phyloP scores from a whole-genome alignment of 2,797 vertebrate genomes.

The Sebastes diploproa region DNA sequence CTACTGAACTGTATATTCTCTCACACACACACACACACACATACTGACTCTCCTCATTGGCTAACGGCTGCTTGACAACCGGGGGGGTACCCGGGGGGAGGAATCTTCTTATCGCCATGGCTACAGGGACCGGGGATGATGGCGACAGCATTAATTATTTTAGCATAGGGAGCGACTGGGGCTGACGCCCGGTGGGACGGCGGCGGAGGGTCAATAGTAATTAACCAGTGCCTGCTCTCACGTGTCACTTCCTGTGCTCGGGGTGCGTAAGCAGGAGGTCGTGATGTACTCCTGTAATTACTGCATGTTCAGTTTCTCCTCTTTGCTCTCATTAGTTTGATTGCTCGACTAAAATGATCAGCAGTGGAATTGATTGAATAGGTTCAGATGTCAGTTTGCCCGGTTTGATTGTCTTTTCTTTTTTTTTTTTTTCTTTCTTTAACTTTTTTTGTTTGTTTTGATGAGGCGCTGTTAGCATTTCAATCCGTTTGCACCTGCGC shows the following conservation, averaged over 20 bases:
- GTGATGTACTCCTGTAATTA: conserved; percentile 63
- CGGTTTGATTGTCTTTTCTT: background rate
- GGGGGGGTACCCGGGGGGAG: conserved; percentile 43
- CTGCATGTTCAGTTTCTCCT: conserved; percentile 42
- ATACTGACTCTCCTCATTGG: conserved; percentile 48
- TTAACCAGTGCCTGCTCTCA: conserved; percentile 80
- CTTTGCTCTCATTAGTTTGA: conserved; percentile 57
- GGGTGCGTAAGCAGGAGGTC: conserved; percentile 57
- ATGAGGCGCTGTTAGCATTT: background rate
- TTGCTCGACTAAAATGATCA: conserved; percentile 34
- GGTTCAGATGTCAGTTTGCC: background rate
- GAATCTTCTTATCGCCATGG: conserved; percentile 79
- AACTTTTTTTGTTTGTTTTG: background rate
- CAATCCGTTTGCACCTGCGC: conserved; percentile 12
- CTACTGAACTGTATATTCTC: too few species aligned
- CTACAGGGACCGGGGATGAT: conserved; percentile 75
- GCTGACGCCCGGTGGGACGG: conserved; percentile 73
- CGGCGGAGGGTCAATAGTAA: conserved; percentile 76
- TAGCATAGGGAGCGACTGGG: conserved; percentile 58
- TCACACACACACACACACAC: background rate
- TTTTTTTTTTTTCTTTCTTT: background rate
- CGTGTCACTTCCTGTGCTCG: conserved; percentile 78
- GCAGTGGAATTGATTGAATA: conserved; percentile 10
- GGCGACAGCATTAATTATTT: conserved; percentile 80
- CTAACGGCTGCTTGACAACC: conserved; percentile 58